Evolutionary conservation across 2,888 invertebrate species (phyloP).

Genomic region (Scaptodrosophila latifasciaeformis): DNA sequence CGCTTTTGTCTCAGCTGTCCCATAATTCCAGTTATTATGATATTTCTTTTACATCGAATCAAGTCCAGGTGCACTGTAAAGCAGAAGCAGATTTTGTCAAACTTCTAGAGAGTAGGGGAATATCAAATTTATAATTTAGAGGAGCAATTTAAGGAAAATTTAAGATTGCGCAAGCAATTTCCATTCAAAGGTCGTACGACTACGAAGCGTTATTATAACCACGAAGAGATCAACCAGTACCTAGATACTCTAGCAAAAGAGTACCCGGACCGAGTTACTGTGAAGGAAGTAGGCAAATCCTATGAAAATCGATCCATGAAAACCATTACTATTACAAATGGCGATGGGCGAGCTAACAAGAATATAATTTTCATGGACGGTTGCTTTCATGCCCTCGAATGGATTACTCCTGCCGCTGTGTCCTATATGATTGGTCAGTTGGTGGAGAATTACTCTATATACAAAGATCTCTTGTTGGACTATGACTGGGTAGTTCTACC

Average conservation of each 20-base stretch:
- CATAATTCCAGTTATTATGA: no score
- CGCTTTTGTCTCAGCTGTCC: no score
- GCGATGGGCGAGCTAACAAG: constrained; percentile 71
- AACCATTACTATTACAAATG: constrained; percentile 79
- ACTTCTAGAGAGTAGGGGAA: no score
- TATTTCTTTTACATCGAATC: no score
- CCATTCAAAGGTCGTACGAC: no score
- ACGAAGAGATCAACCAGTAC: constrained; percentile 75
- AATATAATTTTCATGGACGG: constrained; percentile 77
- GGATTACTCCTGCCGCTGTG: constrained; percentile 79
- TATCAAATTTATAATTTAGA: no score
- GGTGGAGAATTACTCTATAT: constrained; percentile 75
- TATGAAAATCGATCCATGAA: constrained; percentile 78
- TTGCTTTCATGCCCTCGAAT: constrained; percentile 81
- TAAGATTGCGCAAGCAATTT: no score
- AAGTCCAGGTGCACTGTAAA: no score
- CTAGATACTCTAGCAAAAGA: constrained; percentile 74
- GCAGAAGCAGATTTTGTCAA: no score
- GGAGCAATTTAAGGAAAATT: no score
- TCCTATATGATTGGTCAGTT: constrained; percentile 78
- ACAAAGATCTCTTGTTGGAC: constrained; percentile 76
- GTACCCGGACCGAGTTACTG: constrained; percentile 76
- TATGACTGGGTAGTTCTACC: constrained; percentile 82
- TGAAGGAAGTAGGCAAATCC: constrained; percentile 78
- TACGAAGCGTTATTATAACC: constrained; percentile 24